phyloP scores from a whole-genome alignment of 64 coral and sea anemone species.

The Cladopsammia gracilis region DNA sequence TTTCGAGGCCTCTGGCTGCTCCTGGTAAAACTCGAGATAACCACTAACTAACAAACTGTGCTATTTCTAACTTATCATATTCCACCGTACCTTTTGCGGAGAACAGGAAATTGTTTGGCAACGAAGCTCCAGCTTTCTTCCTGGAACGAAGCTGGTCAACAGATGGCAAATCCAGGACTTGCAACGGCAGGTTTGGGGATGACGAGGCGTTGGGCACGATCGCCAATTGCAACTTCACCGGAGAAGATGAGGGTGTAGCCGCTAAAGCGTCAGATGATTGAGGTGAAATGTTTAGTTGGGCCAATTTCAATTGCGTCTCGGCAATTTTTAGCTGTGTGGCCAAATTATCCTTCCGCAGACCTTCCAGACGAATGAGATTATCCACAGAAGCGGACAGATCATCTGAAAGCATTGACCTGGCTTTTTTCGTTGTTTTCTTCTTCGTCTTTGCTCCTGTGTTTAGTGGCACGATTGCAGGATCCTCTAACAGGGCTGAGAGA shows the following conservation, averaged over 20 bases:
- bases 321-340: background rate
- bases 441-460: background rate
- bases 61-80: constrained; percentile 50
- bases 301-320: background rate
- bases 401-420: background rate
- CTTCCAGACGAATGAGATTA: background rate
- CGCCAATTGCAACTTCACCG: background rate
- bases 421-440: background rate
- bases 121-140: background rate
- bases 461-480: background rate
- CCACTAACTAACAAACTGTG: constrained; percentile 37
- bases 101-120: constrained; percentile 52
- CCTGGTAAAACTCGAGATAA: constrained; percentile 51
- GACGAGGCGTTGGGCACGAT: background rate
- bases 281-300: background rate
- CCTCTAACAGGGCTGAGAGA: background rate
- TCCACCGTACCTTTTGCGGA: constrained; percentile 50
- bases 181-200: background rate
- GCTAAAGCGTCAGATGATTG: background rate
- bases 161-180: background rate
- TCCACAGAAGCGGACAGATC: background rate
- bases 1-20: constrained; percentile 49
- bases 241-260: constrained; percentile 8
- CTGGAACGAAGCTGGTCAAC: constrained; percentile 28
- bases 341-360: background rate